Percentiles rank a stretch among this genome's conserved stretches.
Conservation (phyloP, 1,140 invertebrate species). For the Pomacea maculata region DNA sequence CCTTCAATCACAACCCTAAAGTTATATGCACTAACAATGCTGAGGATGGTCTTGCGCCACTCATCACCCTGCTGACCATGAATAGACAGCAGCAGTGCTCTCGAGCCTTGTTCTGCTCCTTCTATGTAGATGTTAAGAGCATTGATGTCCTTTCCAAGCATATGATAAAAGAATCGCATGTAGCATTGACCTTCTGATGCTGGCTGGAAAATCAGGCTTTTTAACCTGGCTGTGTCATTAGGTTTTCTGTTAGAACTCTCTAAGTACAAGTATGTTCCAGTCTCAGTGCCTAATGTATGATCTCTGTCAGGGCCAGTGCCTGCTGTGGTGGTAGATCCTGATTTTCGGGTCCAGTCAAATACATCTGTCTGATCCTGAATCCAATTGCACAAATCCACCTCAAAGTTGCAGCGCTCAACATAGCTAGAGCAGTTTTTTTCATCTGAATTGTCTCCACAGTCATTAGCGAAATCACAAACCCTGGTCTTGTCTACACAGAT, state of each 20-base stretch:
- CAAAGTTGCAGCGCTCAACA: slow-evolving; percentile 63
- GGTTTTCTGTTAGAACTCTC: slow-evolving; percentile 72
- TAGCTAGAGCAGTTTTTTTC: slow-evolving; percentile 46
- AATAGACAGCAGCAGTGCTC: slow-evolving; percentile 39
- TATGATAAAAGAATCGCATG: slow-evolving; percentile 62
- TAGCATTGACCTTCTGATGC: slow-evolving; percentile 57
- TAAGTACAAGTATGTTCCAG: slow-evolving; percentile 82
- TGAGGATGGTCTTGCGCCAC: slow-evolving; percentile 54
- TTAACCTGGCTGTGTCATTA: slow-evolving; percentile 78
- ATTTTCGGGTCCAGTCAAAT: slow-evolving; percentile 68
- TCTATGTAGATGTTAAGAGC: slow-evolving; percentile 38
- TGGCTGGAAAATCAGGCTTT: slow-evolving; percentile 53
- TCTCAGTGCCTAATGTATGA: slow-evolving; percentile 74
- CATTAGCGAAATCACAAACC: slow-evolving; percentile 57
- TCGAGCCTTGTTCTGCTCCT: slow-evolving; percentile 38
- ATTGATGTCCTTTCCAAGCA: slow-evolving; percentile 39
- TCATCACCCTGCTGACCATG: slow-evolving; percentile 40
- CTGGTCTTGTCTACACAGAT: slow-evolving; percentile 49
- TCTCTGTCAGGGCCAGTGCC: slow-evolving; percentile 78
- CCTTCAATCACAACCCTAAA: slow-evolving; percentile 59
- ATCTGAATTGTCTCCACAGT: slow-evolving; percentile 64
- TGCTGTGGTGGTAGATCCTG: slow-evolving; percentile 60
- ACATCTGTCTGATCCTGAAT: slow-evolving; percentile 44
- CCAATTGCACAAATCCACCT: slow-evolving; percentile 53
- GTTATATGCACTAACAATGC: slow-evolving; percentile 15